Evolutionary conservation across 2,797 vertebrate species (phyloP).

Genomic region (Pangasius mekongensis): DNA sequence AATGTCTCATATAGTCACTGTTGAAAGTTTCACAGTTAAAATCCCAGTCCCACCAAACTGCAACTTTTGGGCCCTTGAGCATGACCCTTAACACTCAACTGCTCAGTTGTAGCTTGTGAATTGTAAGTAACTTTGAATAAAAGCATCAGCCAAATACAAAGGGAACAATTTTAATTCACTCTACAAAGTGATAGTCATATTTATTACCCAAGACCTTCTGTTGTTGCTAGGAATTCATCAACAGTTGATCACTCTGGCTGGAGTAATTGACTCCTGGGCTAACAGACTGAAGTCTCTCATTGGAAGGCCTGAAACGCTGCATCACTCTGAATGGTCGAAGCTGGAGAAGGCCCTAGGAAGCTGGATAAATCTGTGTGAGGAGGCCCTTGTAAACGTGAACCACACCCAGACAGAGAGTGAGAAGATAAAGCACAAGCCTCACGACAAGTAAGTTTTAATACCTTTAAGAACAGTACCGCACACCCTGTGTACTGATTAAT

Average conservation of each 20-base stretch:
- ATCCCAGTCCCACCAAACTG: background rate
- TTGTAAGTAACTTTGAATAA: background rate
- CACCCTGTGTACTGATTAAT: background rate
- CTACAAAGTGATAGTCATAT: background rate
- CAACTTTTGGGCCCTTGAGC: background rate
- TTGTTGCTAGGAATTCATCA: slow-evolving; percentile 69
- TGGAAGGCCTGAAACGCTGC: slow-evolving; percentile 42
- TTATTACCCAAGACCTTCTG: background rate
- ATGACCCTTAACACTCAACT: background rate
- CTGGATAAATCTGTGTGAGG: slow-evolving; percentile 70
- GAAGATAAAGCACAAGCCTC: slow-evolving; percentile 45
- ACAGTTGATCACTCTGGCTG: slow-evolving; percentile 69
- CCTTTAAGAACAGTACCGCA: background rate
- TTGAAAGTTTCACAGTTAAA: background rate
- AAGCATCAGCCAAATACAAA: background rate
- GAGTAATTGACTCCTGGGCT: slow-evolving; percentile 73
- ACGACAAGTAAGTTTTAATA: slow-evolving; percentile 60
- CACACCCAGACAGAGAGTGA: slow-evolving; percentile 60
- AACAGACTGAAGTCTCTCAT: slow-evolving; percentile 64
- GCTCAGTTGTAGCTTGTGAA: background rate
- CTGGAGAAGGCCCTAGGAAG: slow-evolving; percentile 67
- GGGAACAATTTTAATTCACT: background rate
- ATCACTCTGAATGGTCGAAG: slow-evolving; percentile 66
- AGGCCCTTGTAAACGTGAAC: slow-evolving; percentile 58
- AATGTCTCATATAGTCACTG: too few species aligned